Evolutionary conservation across 2,797 vertebrate species (phyloP).

Genomic region (Iguana delicatissima): DNA sequence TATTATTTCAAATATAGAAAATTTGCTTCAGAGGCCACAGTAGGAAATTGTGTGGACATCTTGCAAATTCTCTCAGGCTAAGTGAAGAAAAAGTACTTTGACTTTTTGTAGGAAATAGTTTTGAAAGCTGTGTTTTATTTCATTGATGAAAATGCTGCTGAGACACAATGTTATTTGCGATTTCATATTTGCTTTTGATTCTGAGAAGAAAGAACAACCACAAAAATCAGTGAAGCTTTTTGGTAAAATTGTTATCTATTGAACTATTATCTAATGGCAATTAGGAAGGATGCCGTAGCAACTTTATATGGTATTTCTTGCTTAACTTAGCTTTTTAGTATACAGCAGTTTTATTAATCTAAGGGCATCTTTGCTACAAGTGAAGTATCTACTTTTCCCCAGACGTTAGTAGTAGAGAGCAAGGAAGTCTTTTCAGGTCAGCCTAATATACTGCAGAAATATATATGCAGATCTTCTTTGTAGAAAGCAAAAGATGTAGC

Average conservation of each 20-base stretch:
- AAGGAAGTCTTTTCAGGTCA: background rate
- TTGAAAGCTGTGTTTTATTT: slow-evolving; percentile 13
- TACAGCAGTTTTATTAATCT: background rate
- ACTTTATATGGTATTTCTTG: background rate
- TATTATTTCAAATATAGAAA: slow-evolving; percentile 6
- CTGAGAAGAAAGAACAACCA: background rate
- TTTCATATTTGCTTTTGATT: slow-evolving; percentile 35
- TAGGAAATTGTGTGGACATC: background rate
- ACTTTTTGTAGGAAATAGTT: background rate
- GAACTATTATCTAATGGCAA: slow-evolving; percentile 10
- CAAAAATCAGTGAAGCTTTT: background rate
- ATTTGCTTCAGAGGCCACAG: background rate
- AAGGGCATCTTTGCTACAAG: background rate
- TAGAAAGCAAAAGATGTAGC: background rate
- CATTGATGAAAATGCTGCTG: background rate
- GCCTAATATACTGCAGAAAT: background rate
- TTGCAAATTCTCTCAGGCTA: background rate
- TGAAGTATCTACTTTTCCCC: background rate
- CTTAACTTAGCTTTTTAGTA: background rate
- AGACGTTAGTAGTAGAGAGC: background rate
- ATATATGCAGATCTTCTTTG: background rate
- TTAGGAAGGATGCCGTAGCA: background rate
- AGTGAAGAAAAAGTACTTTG: background rate
- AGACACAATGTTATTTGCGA: slow-evolving; percentile 12
- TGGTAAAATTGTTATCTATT: background rate